phyloP scores from a whole-genome alignment of 2,113 vertebrate species.

The Ranitomeya variabilis region DNA sequence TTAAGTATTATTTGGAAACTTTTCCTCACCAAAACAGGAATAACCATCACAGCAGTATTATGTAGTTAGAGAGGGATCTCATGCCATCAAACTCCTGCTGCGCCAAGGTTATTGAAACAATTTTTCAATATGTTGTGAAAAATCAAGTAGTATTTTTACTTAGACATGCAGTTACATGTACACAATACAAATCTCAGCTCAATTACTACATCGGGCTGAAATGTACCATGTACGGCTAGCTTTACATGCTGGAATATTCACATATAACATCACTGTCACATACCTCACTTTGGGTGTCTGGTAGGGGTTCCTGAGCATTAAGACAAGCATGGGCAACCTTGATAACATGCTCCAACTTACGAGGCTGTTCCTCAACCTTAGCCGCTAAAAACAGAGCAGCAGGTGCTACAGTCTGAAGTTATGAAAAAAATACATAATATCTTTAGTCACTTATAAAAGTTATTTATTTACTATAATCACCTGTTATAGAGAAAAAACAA shows the following conservation, averaged over 20 bases:
- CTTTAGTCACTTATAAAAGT: not conserved
- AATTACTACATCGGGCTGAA: not conserved
- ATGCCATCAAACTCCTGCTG: too few relatives aligned
- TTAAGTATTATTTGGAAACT: not conserved
- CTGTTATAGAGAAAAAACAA: too few relatives aligned
- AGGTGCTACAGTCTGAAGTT: slow-evolving; percentile 82
- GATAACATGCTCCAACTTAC: slow-evolving; percentile 94
- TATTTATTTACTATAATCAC: not conserved
- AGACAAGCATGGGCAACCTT: slow-evolving; percentile 93
- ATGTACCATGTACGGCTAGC: not conserved
- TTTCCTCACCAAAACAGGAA: not conserved
- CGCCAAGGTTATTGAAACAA: not conserved
- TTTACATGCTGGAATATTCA: not conserved
- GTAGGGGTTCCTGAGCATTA: slow-evolving; percentile 86
- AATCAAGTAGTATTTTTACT: not conserved
- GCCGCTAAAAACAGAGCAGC: slow-evolving; percentile 93
- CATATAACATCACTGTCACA: slow-evolving; percentile 56
- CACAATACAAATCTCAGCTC: not conserved
- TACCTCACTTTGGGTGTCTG: slow-evolving; percentile 92
- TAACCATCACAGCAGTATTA: too few relatives aligned
- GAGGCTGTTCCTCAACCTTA: slow-evolving; percentile 96
- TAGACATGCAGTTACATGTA: not conserved
- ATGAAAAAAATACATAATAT: slow-evolving; percentile 5
- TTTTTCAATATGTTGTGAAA: not conserved
- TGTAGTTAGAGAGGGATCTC: too few relatives aligned